Conservation (phyloP, 2,797 vertebrate species). For the Schizothorax lantsangensis region DNA sequence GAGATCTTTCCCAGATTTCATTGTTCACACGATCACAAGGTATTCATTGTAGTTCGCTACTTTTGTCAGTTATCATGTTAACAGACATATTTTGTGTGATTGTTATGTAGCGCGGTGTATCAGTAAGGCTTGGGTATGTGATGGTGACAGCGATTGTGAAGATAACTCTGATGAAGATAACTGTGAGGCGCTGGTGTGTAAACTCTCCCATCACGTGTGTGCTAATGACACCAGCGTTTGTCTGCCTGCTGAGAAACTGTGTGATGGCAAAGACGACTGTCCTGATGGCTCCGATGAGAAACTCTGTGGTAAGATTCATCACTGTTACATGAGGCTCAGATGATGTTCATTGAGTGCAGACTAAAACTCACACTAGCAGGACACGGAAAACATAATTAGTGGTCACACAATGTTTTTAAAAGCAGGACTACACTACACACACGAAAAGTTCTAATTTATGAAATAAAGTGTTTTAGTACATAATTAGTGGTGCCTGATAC, state of each 20-base stretch:
- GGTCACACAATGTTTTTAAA: no score
- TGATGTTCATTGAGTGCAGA: background rate
- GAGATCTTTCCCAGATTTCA: background rate
- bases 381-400: background rate
- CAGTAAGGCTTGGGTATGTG: constrained; percentile 98
- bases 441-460: no score
- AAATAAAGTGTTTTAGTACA: no score
- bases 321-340: background rate
- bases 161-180: constrained; percentile 97
- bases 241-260: constrained; percentile 92
- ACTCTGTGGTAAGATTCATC: constrained; percentile 86
- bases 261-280: constrained; percentile 89
- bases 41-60: background rate
- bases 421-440: no score
- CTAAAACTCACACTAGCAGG: background rate
- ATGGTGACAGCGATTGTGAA: constrained; percentile 95
- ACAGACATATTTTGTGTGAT: background rate
- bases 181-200: constrained; percentile 93
- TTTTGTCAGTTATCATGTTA: background rate
- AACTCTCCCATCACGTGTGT: constrained; percentile 93
- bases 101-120: constrained; percentile 87
- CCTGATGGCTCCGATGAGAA: constrained; percentile 93
- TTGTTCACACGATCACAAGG: background rate
- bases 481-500: no score
- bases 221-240: constrained; percentile 93